These are phyloP conservation scores for Notodonta dromedarius DNA, from an alignment of 2,888 invertebrate genomes.

Conservation along the genomic window DNA sequence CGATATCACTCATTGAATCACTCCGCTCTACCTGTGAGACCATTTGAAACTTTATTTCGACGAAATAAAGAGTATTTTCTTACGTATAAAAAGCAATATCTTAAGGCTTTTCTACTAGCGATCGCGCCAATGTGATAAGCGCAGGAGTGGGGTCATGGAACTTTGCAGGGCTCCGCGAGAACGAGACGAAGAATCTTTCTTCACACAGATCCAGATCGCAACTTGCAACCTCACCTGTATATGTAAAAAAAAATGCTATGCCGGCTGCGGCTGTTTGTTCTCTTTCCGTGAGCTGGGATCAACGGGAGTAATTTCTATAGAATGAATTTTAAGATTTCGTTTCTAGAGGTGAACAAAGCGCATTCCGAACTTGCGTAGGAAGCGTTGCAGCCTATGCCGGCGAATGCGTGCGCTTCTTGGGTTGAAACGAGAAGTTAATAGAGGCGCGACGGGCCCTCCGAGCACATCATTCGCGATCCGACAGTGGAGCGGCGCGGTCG, in stretches of 20 bases:
- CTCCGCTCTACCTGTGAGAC: slow-evolving; percentile 18
- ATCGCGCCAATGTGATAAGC: slow-evolving; percentile 66
- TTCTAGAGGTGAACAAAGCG: slow-evolving; percentile 39
- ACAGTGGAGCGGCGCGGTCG: slow-evolving; percentile 69
- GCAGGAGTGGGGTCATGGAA: slow-evolving; percentile 77
- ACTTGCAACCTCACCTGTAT: slow-evolving; percentile 19
- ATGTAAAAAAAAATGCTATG: slow-evolving; percentile 10
- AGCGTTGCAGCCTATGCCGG: slow-evolving; percentile 26
- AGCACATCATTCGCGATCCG: slow-evolving; percentile 68
- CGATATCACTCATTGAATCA: slow-evolving; percentile 56
- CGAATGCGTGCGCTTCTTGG: slow-evolving; percentile 40
- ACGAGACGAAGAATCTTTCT: slow-evolving; percentile 35
- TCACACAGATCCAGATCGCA: slow-evolving; percentile 19
- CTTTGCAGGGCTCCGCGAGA: slow-evolving; percentile 64
- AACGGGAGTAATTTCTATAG: neutral
- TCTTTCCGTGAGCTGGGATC: slow-evolving; percentile 2
- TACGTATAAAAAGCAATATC: slow-evolving; percentile 22
- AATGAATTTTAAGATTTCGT: neutral
- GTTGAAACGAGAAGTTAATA: slow-evolving; percentile 48
- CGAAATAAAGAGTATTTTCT: slow-evolving; percentile 33
- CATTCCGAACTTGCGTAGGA: slow-evolving; percentile 54
- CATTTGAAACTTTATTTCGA: slow-evolving; percentile 31
- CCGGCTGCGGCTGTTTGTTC: slow-evolving; percentile 15
- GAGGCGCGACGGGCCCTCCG: slow-evolving; percentile 37
- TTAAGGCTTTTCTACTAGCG: slow-evolving; percentile 53